Conservation (phyloP, 2,888 invertebrate species). For the Cylloceria caligata region DNA sequence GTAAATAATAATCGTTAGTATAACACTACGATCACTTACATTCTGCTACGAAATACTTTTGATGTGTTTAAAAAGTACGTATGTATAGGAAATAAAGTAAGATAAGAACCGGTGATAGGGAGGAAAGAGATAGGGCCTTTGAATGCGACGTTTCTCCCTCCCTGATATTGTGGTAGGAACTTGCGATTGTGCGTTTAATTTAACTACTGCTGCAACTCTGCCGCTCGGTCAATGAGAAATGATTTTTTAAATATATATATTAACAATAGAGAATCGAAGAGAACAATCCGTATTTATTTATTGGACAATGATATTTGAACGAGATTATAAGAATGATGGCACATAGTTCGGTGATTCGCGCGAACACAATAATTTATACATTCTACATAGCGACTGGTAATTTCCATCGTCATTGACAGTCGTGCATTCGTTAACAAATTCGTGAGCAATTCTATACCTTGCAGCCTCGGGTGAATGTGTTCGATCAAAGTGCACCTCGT, state of each 20-base stretch:
- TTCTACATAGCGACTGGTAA: constrained; percentile 34
- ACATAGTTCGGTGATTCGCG: constrained; percentile 12
- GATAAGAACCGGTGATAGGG: constrained; percentile 63
- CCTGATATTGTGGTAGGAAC: constrained; percentile 60
- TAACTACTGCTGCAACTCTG: background rate
- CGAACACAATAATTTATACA: constrained; percentile 47
- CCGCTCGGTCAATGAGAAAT: background rate
- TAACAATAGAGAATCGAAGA: background rate
- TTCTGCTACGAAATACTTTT: constrained; percentile 33
- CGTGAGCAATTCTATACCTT: constrained; percentile 51
- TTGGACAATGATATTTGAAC: constrained; percentile 1
- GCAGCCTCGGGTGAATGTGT: constrained; percentile 10
- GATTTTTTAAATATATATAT: background rate
- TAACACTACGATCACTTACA: constrained; percentile 23
- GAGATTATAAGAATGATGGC: constrained; percentile 1
- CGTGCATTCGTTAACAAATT: constrained; percentile 63
- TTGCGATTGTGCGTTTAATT: constrained; percentile 44
- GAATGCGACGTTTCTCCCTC: constrained; percentile 56
- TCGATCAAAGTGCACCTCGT: constrained; percentile 14
- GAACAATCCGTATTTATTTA: background rate
- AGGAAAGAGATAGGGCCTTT: constrained; percentile 53
- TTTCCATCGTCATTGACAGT: constrained; percentile 48
- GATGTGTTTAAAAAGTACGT: constrained; percentile 49
- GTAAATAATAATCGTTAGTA: constrained; percentile 51
- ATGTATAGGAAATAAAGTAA: constrained; percentile 61